Evolutionary conservation across 37 sponge, comb jelly and placozoan species (phyloP).

Genomic region (Axinella damicornis): DNA sequence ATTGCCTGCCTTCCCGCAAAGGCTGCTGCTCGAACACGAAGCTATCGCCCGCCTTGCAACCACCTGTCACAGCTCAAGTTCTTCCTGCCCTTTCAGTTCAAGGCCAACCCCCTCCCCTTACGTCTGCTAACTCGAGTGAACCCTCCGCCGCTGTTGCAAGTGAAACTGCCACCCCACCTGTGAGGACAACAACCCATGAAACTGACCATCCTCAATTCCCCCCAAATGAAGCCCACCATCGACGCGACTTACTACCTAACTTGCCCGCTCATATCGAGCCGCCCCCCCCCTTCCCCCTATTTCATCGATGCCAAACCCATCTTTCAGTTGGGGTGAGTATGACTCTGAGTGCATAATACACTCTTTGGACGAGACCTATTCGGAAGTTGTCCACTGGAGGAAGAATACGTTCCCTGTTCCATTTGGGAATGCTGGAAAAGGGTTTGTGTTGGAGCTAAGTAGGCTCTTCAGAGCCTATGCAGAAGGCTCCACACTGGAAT

Average conservation of each 20-base stretch:
- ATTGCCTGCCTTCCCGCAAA: constrained; percentile 24
- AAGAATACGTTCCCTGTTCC: not conserved
- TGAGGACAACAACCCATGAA: not conserved
- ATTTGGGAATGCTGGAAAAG: constrained; percentile 25
- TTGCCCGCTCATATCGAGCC: not conserved
- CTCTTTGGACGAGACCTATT: not conserved
- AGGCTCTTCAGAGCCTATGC: constrained; percentile 23
- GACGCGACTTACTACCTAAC: too few species aligned
- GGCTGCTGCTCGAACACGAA: constrained; percentile 14
- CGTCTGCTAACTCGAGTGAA: not conserved
- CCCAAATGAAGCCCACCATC: not conserved
- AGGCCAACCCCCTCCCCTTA: not conserved
- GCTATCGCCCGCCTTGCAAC: not conserved
- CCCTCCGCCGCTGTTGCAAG: too few species aligned
- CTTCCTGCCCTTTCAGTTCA: not conserved
- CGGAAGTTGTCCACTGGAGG: constrained; percentile 29
- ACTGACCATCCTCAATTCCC: not conserved
- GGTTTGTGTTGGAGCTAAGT: constrained; percentile 28
- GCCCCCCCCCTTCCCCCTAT: not conserved
- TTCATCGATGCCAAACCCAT: not conserved
- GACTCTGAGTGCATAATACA: not conserved
- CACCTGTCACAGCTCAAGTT: not conserved
- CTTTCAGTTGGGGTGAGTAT: constrained; percentile 14
- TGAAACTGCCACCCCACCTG: too few species aligned
- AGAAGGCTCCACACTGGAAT: constrained; percentile 21